These are phyloP conservation scores for Dolichoris vasculosae DNA, from an alignment of 1,140 invertebrate species.

Conservation along the genomic window DNA sequence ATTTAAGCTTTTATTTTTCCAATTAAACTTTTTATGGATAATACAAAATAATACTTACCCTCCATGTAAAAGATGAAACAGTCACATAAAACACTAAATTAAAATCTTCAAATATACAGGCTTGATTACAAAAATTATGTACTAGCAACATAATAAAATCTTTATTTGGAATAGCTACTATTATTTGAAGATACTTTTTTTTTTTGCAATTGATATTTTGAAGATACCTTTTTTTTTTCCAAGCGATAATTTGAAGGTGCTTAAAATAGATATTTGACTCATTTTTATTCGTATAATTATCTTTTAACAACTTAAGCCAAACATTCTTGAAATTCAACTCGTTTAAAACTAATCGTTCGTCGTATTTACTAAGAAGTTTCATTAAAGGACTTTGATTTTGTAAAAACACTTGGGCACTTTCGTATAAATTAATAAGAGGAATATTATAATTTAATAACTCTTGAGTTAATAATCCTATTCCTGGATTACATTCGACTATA, in stretches of 20 bases:
- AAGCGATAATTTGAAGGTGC: constrained; percentile 49
- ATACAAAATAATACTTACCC: constrained; percentile 56
- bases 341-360: constrained; percentile 44
- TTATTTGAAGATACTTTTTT: constrained; percentile 55
- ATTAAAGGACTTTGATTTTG: neutral
- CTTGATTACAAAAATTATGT: constrained; percentile 51
- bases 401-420: constrained; percentile 46
- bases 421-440: constrained; percentile 57
- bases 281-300: constrained; percentile 27
- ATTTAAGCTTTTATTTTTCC: neutral
- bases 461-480: constrained; percentile 62
- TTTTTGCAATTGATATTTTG: constrained; percentile 54
- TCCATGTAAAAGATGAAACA: constrained; percentile 54
- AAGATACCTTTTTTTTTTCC: constrained; percentile 54
- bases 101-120: constrained; percentile 53
- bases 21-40: too few species aligned
- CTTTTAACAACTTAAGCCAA: neutral
- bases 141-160: constrained; percentile 54
- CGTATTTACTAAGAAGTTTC: constrained; percentile 45
- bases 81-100: constrained; percentile 58
- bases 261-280: neutral
- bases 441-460: constrained; percentile 61
- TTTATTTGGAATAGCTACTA: constrained; percentile 33
- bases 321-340: constrained; percentile 49
- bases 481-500: constrained; percentile 64